A percentile compares a stretch with the other conserved stretches of the same genome.
Evolutionary conservation across 2,888 invertebrate genomes (phyloP).

Genomic region (Drosophila mimetica): DNA sequence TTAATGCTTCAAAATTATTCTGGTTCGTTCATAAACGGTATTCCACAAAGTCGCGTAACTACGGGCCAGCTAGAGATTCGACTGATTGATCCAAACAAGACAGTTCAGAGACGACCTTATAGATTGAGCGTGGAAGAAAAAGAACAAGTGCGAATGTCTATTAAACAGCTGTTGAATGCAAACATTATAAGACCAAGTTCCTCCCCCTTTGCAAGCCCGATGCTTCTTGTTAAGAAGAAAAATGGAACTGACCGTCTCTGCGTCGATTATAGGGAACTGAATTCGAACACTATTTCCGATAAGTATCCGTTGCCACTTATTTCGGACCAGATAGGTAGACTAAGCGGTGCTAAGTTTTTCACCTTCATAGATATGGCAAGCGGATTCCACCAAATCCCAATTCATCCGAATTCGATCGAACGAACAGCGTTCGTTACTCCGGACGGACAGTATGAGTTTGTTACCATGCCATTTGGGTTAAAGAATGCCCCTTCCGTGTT

Average conservation of each 20-base stretch:
- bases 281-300: neutral
- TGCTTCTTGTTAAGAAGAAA: neutral
- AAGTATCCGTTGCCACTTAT: conserved; percentile 1
- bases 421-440: neutral
- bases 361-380: neutral
- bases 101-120: neutral
- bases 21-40: conserved; percentile 2
- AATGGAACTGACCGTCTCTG: neutral
- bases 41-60: conserved; percentile 2
- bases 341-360: conserved; percentile 2
- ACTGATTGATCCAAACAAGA: neutral
- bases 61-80: neutral
- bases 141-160: neutral
- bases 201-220: neutral
- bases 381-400: neutral
- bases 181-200: conserved; percentile 8
- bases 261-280: neutral
- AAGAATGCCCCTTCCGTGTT: conserved; percentile 1
- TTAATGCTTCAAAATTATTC: neutral
- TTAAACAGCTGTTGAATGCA: conserved; percentile 3
- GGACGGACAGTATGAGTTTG: neutral
- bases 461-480: neutral
- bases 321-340: neutral
- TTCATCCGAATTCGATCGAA: too few species aligned
- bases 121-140: conserved; percentile 8